Percentiles rank a stretch among this genome's conserved stretches.
Evolutionary conservation across 2,797 vertebrate species (phyloP).

Genomic region (Sphenopsis melanotis): DNA sequence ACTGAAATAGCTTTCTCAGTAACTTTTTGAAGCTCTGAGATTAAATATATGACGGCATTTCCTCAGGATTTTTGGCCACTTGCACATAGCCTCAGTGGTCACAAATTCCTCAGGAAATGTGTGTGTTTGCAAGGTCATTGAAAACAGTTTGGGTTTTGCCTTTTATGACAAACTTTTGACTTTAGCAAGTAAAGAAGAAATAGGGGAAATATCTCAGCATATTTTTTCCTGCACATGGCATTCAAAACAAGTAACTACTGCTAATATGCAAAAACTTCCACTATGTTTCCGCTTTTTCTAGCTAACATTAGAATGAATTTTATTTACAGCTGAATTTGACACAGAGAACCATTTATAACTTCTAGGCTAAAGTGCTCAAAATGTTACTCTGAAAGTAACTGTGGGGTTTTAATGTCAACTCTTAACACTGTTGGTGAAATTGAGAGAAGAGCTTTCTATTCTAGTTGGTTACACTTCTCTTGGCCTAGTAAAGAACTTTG

Average conservation of each 20-base stretch:
- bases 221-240: background rate
- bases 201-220: background rate
- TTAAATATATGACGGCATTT: background rate
- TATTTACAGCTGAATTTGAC: background rate
- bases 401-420: background rate
- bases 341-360: background rate
- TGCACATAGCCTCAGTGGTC: background rate
- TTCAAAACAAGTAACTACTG: background rate
- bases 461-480: background rate
- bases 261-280: background rate
- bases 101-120: slow-evolving; percentile 40
- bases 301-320: background rate
- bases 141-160: background rate
- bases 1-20: background rate
- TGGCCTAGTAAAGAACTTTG: background rate
- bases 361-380: background rate
- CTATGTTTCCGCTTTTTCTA: background rate
- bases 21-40: background rate
- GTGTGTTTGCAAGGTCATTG: background rate
- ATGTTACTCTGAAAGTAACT: background rate
- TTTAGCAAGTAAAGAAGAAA: background rate
- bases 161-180: slow-evolving; percentile 29
- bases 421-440: background rate
- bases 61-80: slow-evolving; percentile 7
- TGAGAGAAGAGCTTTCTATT: background rate